These are phyloP conservation scores for Calephelis perditalis DNA, from an alignment of 2,888 invertebrate species.

Conservation along the genomic window DNA sequence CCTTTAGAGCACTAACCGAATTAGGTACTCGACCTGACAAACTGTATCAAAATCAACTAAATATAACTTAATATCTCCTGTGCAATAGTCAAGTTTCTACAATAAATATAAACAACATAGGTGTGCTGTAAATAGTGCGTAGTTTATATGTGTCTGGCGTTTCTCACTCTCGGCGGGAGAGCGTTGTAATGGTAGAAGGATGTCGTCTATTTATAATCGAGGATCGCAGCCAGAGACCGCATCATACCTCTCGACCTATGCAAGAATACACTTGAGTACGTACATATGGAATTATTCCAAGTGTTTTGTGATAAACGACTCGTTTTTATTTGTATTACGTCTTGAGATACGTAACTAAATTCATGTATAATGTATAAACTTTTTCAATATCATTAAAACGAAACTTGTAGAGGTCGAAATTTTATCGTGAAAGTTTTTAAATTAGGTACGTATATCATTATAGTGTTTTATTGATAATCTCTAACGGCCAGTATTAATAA, in stretches of 20 bases:
- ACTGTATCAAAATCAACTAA: neutral
- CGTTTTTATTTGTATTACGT: neutral
- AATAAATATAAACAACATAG: conserved; percentile 24
- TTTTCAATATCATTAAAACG: too few species aligned
- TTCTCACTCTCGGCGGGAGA: conserved; percentile 63
- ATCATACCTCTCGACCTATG: conserved; percentile 33
- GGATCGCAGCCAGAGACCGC: conserved; percentile 53
- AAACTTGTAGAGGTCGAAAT: too few species aligned
- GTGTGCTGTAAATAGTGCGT: conserved; percentile 25
- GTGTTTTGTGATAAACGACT: neutral
- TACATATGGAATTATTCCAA: conserved; percentile 7
- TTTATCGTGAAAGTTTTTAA: too few species aligned
- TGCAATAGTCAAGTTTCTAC: neutral
- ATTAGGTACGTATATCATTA: too few species aligned
- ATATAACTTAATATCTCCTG: too few species aligned
- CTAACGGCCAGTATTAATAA: too few species aligned
- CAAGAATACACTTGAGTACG: conserved; percentile 11
- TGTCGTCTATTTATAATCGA: conserved; percentile 70
- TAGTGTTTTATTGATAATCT: too few species aligned
- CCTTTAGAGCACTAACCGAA: too few species aligned
- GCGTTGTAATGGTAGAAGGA: conserved; percentile 61
- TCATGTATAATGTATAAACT: too few species aligned
- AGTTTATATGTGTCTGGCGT: conserved; percentile 47
- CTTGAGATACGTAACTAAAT: too few species aligned
- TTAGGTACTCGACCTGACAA: neutral